Evolutionary conservation across 1,140 invertebrate genomes (phyloP), one percentile per base, ranked within the genome.

Genomic region (Philopotamus ludificatus): DNA sequence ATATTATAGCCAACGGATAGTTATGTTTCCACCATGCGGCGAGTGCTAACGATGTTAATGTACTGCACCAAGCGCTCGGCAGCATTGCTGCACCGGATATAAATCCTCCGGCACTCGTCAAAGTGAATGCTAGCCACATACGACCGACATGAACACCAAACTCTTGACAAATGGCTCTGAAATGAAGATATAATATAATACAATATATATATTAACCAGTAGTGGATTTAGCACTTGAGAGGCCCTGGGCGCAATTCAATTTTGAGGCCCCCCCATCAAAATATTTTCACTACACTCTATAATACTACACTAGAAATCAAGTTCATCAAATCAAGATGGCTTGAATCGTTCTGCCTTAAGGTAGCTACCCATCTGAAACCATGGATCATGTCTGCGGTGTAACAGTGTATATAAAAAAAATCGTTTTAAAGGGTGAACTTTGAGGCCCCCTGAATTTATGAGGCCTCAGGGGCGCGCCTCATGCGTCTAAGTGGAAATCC

Each of bases 61-160:
- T 90, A 88, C 95, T 93, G 47, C 94, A 93, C 83, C 98, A 99
- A 3, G 90, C 89, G 1, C 94, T 97, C 0, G 97, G 97, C 28
- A 99, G 81, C 79, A 94, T 93, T 0, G 97, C 94, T 8, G 93
- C 86, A 65, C 88, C 87, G 0, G 92, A 87, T 15, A 93, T 90
- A 77, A 95, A 99, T 88, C 96, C 92, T 39, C 95, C 97, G 10
- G 94, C 87, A 67, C 91, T 89, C 63, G 96, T 89, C 12, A 97
- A 75, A 21, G 91, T 84, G 70, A 98, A 89, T 18, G 87, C 85
- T 22, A 98, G 79, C 74, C 89, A 91, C 12, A 97, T 77, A 12
- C 94, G 84, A 10, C 89, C 95, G 66, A 96, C 86, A 69, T 94
- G 89, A 49, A 91, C 86, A 7, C 95, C 95, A 83, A 97, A 95